Base-by-base conservation (phyloP, 2,888 invertebrate genomes). In the Polyommatus icarus region DNA sequence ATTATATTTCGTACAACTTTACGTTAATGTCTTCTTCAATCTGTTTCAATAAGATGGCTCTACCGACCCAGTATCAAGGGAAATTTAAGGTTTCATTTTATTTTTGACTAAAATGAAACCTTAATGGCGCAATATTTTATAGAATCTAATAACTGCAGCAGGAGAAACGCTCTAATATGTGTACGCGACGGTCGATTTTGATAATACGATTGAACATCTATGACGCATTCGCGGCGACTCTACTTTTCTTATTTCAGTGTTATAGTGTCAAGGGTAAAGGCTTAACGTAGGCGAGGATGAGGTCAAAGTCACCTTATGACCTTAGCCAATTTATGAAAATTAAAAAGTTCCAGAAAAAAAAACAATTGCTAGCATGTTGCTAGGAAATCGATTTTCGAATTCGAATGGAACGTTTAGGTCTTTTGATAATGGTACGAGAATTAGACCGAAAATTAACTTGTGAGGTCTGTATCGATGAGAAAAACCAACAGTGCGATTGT, bases 401-500 rank as follows among this genome's bases (percentile, higher is more conserved):
- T 20, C 20, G 8, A 46, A 10, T 59, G 3, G n/a, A 59, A 20
- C 8, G 20, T 8, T 20, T 10, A 18, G 59, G 20, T 8, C 7
- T 18, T 67, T 67, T 24, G 8, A 20, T 29, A 24, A 4, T 5
- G 20, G 20, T 8, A 20, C 59, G 59, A n/a, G 59, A 59, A 61
- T 24, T 29, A 29, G 1, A 12, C 0, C 61, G 67, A 67, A 32
- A 67, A 67, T 67, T 67, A 18, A 67, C 29, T 12, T 67, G 61
- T 12, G 67, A 29, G 61, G 18, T 67, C 67, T 50, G 50, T 24
- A 54, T 75, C 29, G 29, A 46, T 29, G 75, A 50, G 46, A 59
- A 61, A 59, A 40, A 76, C 32, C 46, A 59, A 40, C 57, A 71
- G 71, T 50, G 50, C 46, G 50, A 67, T 67, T 67, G 67, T 32